phyloP scores from a whole-genome alignment of 2,113 vertebrate species.

The Dryoscopus gambensis region DNA sequence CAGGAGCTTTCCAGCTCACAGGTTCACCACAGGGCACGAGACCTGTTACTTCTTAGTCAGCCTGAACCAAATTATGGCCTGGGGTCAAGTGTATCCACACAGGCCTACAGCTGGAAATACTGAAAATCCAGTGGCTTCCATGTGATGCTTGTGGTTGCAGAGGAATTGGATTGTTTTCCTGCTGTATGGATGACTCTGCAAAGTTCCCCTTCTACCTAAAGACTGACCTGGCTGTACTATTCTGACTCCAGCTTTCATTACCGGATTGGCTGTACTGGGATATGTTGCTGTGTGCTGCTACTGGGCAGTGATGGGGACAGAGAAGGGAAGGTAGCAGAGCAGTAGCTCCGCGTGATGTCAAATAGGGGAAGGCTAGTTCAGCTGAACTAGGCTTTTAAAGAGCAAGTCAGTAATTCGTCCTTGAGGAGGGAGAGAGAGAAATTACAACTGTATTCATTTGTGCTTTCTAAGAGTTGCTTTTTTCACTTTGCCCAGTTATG shows the following conservation, averaged over 20 bases:
- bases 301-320: not conserved
- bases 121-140: not conserved
- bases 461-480: not conserved
- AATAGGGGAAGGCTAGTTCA: not conserved
- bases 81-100: too few species aligned
- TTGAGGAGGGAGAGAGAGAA: not conserved
- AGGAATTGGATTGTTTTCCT: not conserved
- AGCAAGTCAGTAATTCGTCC: not conserved
- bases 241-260: not conserved
- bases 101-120: not conserved
- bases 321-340: not conserved
- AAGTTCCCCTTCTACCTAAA: not conserved
- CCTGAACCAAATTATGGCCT: not conserved
- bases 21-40: not conserved
- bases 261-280: not conserved
- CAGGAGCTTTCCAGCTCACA: not conserved
- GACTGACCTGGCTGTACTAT: not conserved
- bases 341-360: fast-evolving
- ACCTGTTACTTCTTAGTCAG: not conserved
- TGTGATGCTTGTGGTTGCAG: not conserved
- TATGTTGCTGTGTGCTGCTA: not conserved
- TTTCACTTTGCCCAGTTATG: not conserved
- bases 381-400: not conserved
- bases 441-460: not conserved
- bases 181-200: not conserved